Evolutionary conservation across 2,888 invertebrate genomes (phyloP).

Genomic region (Acronicta leporina): DNA sequence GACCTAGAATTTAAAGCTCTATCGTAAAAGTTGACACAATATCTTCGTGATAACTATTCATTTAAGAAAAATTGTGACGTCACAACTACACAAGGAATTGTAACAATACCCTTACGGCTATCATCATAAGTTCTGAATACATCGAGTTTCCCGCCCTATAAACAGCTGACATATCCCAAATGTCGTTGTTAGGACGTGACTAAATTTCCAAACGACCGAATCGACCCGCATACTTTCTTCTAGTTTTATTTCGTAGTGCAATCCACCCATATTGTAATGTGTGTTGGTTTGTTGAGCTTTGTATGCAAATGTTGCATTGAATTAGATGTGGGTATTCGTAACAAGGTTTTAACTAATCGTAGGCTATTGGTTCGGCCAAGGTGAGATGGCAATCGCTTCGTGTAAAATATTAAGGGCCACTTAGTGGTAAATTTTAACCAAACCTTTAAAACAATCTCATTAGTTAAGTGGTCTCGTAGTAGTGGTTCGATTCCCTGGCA

Average conservation of each 20-base stretch:
- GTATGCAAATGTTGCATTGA: slow-evolving; percentile 1
- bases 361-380: background rate
- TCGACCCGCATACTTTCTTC: slow-evolving; percentile 36
- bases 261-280: slow-evolving; percentile 1
- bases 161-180: slow-evolving; percentile 66
- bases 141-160: slow-evolving; percentile 40
- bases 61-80: no score
- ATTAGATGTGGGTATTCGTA: background rate
- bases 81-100: no score
- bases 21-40: no score
- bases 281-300: background rate
- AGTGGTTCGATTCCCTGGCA: no score
- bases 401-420: background rate
- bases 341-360: background rate
- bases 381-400: background rate
- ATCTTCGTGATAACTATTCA: no score
- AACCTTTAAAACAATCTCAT: no score
- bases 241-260: slow-evolving; percentile 36
- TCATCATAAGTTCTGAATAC: slow-evolving; percentile 29
- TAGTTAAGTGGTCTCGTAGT: no score
- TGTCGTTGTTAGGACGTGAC: slow-evolving; percentile 59
- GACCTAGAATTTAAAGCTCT: no score
- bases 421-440: background rate
- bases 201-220: slow-evolving; percentile 47
- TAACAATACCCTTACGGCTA: slow-evolving; percentile 2